Base-by-base conservation (phyloP, 2,888 invertebrate species). In the Eubasilissa splendida region DNA sequence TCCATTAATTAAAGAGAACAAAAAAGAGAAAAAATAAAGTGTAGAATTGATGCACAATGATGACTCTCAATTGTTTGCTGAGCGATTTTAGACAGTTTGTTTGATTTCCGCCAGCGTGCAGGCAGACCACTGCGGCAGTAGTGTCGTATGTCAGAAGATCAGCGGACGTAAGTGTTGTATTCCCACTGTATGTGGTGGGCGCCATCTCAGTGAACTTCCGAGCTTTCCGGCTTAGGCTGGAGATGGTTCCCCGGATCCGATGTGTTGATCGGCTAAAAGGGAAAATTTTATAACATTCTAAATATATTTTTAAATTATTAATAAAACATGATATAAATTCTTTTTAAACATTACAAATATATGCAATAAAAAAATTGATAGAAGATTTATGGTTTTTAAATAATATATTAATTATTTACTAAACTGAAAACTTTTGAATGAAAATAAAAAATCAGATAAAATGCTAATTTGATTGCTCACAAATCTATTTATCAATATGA, bases 161-260 rank as follows among this genome's bases (percentile, higher is more conserved):
- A 68, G 66, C 66, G 66, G 66, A 68, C 66, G 66, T 42, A 50
- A 50, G 70, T 53, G 63, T 63, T 63, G 22, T 42, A 42, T 42
- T 42, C 42, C 42, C 58, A n/a, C 12, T 11, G 58, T 11, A 58
- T 58, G 53, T 9, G 8, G 71, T 14, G 52, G 79, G 66, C 73
- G 63, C 50, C 50, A 42, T 31, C 74, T 90, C 93, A 95, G 93
- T 95, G 95, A 89, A 95, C 95, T 92, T 96, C 95, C 87, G 95
- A 95, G 88, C 94, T 93, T 91, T 95, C 95, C 88, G 94, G 93
- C 90, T 95, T 95, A 89, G 91, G 88, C 87, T 94, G 90, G 91
- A 94, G 94, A 90, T 95, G 96, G 90, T 95, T 95, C 88, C 94
- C 94, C 90, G 95, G 94, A 90, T 95, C 95, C 88, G 95, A 93